Evolutionary conservation across 1,140 invertebrate genomes (phyloP).

Genomic region (Pachyrhynchus sulphureomaculatus): DNA sequence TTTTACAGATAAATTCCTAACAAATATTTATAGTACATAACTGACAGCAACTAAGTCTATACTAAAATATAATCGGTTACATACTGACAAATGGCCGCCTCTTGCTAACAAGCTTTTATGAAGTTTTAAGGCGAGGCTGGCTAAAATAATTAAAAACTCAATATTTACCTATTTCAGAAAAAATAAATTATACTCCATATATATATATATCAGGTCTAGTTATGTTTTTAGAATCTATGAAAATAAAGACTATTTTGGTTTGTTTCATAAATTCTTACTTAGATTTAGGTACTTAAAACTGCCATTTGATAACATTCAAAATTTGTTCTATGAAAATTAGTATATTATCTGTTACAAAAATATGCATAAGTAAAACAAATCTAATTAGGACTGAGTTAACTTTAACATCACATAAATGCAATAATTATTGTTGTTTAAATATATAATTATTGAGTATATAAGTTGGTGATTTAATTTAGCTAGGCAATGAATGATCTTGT

Average conservation of each 20-base stretch:
- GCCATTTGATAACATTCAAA: constrained; percentile 4
- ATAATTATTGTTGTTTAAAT: neutral
- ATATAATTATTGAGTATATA: neutral
- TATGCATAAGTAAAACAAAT: neutral
- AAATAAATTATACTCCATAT: constrained; percentile 24
- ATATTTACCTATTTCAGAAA: neutral
- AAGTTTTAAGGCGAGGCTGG: neutral
- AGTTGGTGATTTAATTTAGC: too few species aligned
- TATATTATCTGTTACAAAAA: neutral
- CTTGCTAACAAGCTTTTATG: neutral
- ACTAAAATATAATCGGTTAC: constrained; percentile 14
- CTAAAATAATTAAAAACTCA: too few species aligned
- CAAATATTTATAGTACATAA: constrained; percentile 45
- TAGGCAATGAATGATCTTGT: too few species aligned
- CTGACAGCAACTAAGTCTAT: constrained; percentile 16
- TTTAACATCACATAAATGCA: constrained; percentile 18
- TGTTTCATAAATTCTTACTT: constrained; percentile 7
- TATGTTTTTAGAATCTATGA: constrained; percentile 3
- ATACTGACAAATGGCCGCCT: constrained; percentile 25
- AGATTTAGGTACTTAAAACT: constrained; percentile 18
- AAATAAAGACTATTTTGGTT: constrained; percentile 12
- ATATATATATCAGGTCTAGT: constrained; percentile 3
- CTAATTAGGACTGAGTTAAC: constrained; percentile 14
- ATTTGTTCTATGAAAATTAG: constrained; percentile 4
- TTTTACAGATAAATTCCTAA: constrained; percentile 44